Base-by-base conservation (phyloP, 1,140 invertebrate species). In the Aporrectodea caliginosa region DNA sequence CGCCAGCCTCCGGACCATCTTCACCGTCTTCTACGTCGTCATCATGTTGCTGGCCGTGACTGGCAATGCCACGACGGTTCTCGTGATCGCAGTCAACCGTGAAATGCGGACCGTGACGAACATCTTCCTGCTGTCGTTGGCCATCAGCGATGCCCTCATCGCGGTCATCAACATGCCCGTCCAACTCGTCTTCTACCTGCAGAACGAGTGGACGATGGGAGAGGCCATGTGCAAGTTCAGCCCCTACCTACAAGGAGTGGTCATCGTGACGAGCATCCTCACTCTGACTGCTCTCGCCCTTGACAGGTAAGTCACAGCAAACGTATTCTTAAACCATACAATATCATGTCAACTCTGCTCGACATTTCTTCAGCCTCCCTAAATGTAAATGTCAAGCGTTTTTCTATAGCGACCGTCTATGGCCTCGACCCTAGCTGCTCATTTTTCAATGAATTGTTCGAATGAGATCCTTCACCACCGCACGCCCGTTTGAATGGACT, bases 21-120 rank as follows among this genome's bases (percentile, higher is more conserved):
- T 79, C 35, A 27, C 35, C 72, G 72, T 79, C 33, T 27, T 35
- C 71, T 79, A 76, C 72, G 43, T 75, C 71, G 71, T 79, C 27
- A 78, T 79, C 71, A 79, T 81, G 31, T 43, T 79, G 1, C 76
- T 81, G 33, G 72, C 75, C n/a, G 72, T 80, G n/a, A 29, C 78
- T 35, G 79, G 81, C 35, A 82, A 82, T 79, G n/a, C 70, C n/a
- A 33, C 80, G 58, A 79, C 80, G 22, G 78, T 82, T 34, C 31
- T 81, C 2, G 81, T 79, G 32, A 78, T 82, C 68, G 70, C 30
- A 2, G n/a, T 71, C 0, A 68, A 75, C 76, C 31, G 70, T 2
- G 73, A 81, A 30, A 81, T 82, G 35, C 81, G 76, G 1, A 82
- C 81, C 1, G 79, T 81, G 35, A 80, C 81, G 6, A 82, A 81